A percentile compares a stretch with the other conserved stretches of the same genome.
Evolutionary conservation across 2,113 vertebrate species (phyloP).

Genomic region (Trochalopteron elliotii): DNA sequence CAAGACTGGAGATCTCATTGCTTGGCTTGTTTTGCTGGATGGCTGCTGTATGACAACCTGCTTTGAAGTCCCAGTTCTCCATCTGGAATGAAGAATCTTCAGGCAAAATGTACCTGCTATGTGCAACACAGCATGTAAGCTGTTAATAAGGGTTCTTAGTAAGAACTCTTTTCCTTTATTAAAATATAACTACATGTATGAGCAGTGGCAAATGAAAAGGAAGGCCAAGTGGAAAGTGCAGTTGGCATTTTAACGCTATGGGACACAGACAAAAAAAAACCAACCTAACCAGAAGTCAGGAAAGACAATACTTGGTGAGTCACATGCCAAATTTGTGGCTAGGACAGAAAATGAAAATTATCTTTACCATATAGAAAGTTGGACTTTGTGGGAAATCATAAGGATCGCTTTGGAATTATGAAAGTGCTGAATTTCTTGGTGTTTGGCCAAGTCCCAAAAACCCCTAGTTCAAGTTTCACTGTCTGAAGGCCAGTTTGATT

Average conservation of each 20-base stretch:
- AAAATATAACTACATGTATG: neutral
- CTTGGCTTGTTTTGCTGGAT: conserved; percentile 18
- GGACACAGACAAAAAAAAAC: neutral
- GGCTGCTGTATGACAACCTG: neutral
- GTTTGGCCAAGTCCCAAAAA: neutral
- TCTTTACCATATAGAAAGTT: neutral
- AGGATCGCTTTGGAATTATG: neutral
- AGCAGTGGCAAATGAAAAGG: conserved; percentile 15
- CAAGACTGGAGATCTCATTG: neutral
- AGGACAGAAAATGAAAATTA: neutral
- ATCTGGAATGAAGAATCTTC: neutral
- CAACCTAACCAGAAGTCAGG: neutral
- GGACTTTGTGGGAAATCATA: neutral
- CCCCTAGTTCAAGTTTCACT: neutral
- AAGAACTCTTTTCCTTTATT: conserved; percentile 23
- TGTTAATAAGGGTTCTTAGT: conserved; percentile 9
- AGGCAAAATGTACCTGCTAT: neutral
- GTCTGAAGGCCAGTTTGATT: neutral
- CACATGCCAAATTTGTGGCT: neutral
- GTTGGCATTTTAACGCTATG: neutral
- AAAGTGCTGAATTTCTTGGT: neutral
- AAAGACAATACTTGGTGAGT: neutral
- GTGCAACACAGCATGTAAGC: neutral
- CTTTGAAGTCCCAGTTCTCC: conserved; percentile 52
- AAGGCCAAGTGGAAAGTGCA: neutral